A percentile compares a stretch with the other conserved stretches of the same genome.
These are phyloP conservation scores for Pandemis cinnamomeana DNA, from an alignment of 2,888 invertebrate genomes.

Conservation along the genomic window DNA sequence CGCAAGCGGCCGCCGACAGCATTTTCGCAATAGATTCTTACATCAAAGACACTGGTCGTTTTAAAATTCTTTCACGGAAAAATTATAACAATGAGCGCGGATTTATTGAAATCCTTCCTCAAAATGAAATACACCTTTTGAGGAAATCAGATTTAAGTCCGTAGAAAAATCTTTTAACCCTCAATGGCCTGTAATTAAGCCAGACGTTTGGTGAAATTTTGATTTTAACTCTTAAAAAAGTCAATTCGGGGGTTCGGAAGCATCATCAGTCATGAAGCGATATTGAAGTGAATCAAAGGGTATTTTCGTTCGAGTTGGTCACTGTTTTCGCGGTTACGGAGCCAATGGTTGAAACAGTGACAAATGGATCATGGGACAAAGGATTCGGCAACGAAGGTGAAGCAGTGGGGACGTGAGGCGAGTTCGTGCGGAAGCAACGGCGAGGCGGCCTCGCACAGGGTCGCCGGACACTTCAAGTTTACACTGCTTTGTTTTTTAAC, in stretches of 20 bases:
- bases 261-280: neutral
- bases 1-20: conserved; percentile 55
- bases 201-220: neutral
- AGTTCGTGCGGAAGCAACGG: conserved; percentile 58
- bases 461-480: conserved; percentile 50
- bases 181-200: neutral
- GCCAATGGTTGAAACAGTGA: conserved; percentile 16
- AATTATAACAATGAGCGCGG: conserved; percentile 1
- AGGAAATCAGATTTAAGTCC: neutral
- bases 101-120: neutral
- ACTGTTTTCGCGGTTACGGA: neutral
- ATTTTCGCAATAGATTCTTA: conserved; percentile 42
- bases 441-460: conserved; percentile 60
- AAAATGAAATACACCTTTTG: neutral
- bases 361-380: conserved; percentile 54
- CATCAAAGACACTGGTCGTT: conserved; percentile 20
- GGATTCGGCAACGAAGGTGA: conserved; percentile 42
- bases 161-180: neutral
- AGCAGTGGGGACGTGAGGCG: conserved; percentile 43
- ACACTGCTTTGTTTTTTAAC: conserved; percentile 23
- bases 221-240: neutral
- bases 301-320: neutral
- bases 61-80: conserved; percentile 6
- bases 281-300: neutral
- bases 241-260: neutral